Conservation (phyloP, 2,888 invertebrate genomes). For the Parthenolecanium corni region DNA sequence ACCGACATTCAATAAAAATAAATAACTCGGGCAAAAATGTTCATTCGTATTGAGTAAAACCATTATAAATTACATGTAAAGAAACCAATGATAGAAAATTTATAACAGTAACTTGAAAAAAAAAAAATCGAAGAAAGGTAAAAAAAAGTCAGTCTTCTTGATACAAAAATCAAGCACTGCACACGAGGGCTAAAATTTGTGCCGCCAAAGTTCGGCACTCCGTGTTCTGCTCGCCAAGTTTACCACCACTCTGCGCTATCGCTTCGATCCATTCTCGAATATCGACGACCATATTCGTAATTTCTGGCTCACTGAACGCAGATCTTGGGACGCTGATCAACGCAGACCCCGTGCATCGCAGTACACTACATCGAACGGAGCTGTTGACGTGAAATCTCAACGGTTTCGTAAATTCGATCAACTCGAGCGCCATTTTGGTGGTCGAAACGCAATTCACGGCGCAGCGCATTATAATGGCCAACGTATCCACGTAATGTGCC, state of each 20-base stretch:
- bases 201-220: constrained; percentile 53
- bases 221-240: constrained; percentile 45
- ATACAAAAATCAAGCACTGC: constrained; percentile 34
- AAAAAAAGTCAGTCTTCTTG: not conserved
- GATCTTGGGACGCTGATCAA: constrained; percentile 50
- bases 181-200: constrained; percentile 48
- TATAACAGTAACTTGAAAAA: not conserved
- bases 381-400: constrained; percentile 55
- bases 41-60: too few relatives aligned
- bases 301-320: constrained; percentile 46
- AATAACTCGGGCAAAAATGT: too few relatives aligned
- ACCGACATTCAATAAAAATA: too few relatives aligned
- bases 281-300: constrained; percentile 51
- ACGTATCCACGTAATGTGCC: constrained; percentile 55
- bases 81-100: too few relatives aligned
- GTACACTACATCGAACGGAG: constrained; percentile 51
- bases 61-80: too few relatives aligned
- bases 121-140: not conserved
- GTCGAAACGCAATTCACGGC: constrained; percentile 53
- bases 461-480: constrained; percentile 53
- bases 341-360: constrained; percentile 56
- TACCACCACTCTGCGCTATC: constrained; percentile 44
- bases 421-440: constrained; percentile 56
- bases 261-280: constrained; percentile 55
- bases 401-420: constrained; percentile 54